A percentile compares a stretch with the other conserved stretches of the same genome.
These are phyloP conservation scores for Meliscaeva auricollis DNA, from an alignment of 2,888 invertebrate species.

Conservation along the genomic window DNA sequence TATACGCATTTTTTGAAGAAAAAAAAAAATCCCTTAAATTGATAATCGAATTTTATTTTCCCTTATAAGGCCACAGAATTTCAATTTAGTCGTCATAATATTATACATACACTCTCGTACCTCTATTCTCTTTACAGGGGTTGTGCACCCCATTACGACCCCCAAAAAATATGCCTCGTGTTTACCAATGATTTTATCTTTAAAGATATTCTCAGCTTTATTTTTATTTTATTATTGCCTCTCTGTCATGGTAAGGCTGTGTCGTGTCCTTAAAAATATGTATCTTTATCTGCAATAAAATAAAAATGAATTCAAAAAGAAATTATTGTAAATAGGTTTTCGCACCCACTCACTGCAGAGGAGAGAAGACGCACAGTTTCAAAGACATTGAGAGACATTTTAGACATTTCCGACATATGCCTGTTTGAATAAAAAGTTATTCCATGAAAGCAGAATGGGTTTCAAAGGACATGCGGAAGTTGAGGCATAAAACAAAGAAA, in stretches of 20 bases:
- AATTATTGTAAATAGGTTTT: slow-evolving; percentile 31
- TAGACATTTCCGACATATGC: slow-evolving; percentile 19
- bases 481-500: neutral
- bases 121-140: neutral
- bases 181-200: slow-evolving; percentile 22
- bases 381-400: slow-evolving; percentile 27
- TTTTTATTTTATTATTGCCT: slow-evolving; percentile 29
- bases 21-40: slow-evolving; percentile 18
- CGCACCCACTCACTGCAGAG: slow-evolving; percentile 4
- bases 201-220: slow-evolving; percentile 25
- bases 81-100: slow-evolving; percentile 5
- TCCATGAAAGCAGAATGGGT: neutral
- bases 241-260: neutral
- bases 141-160: neutral
- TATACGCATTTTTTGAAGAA: neutral
- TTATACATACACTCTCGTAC: neutral
- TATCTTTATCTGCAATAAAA: slow-evolving; percentile 42
- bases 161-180: slow-evolving; percentile 7
- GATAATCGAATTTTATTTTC: slow-evolving; percentile 44
- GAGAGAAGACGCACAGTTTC: neutral
- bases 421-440: neutral
- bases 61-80: slow-evolving; percentile 17
- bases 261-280: slow-evolving; percentile 5
- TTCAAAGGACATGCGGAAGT: neutral
- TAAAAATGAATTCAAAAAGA: slow-evolving; percentile 8